A percentile compares a stretch with the other conserved stretches of the same genome.
Evolutionary conservation across 2,888 invertebrate species (phyloP).

Genomic region (Hemaris fuciformis): DNA sequence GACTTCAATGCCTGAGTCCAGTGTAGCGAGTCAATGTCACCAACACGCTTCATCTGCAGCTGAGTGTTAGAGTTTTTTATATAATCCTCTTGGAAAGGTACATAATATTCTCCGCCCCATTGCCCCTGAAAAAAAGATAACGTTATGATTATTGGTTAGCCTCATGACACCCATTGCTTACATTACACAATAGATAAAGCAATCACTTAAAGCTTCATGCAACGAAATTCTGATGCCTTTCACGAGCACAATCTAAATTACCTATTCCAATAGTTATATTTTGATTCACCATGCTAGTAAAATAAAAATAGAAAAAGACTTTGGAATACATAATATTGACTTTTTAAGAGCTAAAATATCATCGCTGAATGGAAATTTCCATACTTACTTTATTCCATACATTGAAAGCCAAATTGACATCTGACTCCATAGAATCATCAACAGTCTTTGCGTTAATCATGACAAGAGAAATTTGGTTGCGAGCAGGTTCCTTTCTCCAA

Average conservation of each 20-base stretch:
- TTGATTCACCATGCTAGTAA: too few species aligned
- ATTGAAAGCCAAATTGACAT: conserved; percentile 5
- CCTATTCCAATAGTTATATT: too few species aligned
- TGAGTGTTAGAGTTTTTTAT: conserved; percentile 1
- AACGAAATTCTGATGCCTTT: too few species aligned
- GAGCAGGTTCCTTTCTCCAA: conserved; percentile 31
- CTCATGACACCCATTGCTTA: too few species aligned
- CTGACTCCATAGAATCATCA: background rate
- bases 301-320: too few species aligned
- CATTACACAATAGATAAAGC: too few species aligned
- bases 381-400: conserved; percentile 6
- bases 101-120: conserved; percentile 40
- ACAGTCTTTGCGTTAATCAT: conserved; percentile 19
- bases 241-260: too few species aligned
- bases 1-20: conserved; percentile 34
- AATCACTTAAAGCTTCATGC: too few species aligned
- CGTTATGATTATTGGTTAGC: too few species aligned
- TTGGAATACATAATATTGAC: background rate
- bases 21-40: conserved; percentile 32
- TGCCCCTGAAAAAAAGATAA: background rate
- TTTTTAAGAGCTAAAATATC: too few species aligned
- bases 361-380: too few species aligned
- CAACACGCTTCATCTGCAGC: conserved; percentile 29
- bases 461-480: conserved; percentile 30
- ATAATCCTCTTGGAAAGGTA: conserved; percentile 27